phyloP scores from a whole-genome alignment of 1,140 invertebrate species.

The Caenorhabditis remanei region DNA sequence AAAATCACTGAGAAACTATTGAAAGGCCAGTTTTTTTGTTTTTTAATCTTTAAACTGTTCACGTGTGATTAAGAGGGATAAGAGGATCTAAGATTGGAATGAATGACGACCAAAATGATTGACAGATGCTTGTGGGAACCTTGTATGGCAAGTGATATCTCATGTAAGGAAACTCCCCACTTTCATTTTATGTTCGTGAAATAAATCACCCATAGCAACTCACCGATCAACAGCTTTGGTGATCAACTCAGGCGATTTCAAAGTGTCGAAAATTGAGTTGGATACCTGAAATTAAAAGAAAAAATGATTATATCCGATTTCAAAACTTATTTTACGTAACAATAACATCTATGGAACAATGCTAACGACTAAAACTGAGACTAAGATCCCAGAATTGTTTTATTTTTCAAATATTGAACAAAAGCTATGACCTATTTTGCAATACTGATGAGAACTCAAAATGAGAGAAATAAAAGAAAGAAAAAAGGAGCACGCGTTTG shows the following conservation, averaged over 20 bases:
- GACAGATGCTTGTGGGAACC: not conserved
- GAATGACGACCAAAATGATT: not conserved
- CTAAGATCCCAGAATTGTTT: too few relatives aligned
- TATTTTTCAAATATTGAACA: too few relatives aligned
- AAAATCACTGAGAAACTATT: not conserved
- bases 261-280: not conserved
- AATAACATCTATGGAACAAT: too few relatives aligned
- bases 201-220: not conserved
- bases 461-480: not conserved
- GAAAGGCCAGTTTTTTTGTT: not conserved
- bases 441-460: too few relatives aligned
- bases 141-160: not conserved
- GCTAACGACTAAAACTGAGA: too few relatives aligned
- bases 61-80: not conserved
- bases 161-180: not conserved
- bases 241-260: not conserved
- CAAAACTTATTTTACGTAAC: not conserved
- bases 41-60: constrained; percentile 9
- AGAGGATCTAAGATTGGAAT: not conserved
- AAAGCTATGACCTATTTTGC: too few relatives aligned
- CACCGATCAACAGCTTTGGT: not conserved
- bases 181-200: too few relatives aligned
- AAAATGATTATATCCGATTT: not conserved
- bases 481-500: not conserved
- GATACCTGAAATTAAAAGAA: not conserved